Conservation (phyloP, 2,888 invertebrate genomes). For the Anticlea derivata region DNA sequence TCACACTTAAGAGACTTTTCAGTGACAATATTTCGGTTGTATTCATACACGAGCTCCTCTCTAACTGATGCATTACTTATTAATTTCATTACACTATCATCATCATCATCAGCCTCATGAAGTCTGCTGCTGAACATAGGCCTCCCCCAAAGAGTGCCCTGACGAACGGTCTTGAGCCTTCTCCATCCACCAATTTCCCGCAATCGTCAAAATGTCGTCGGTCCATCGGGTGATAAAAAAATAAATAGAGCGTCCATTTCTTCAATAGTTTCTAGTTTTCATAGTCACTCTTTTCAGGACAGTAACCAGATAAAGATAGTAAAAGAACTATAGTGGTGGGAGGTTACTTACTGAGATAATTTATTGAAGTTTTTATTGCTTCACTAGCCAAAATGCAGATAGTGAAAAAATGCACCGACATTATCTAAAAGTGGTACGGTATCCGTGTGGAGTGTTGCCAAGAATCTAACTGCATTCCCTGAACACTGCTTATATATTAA, state of each 20-base stretch:
- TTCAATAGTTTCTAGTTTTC: too few relatives aligned
- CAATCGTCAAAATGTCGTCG: too few relatives aligned
- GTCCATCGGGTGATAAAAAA: too few relatives aligned
- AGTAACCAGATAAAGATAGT: not conserved
- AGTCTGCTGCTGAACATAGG: too few relatives aligned
- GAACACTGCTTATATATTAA: slow-evolving; percentile 6
- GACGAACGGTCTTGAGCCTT: too few relatives aligned
- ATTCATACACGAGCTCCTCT: not conserved
- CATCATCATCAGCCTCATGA: too few relatives aligned
- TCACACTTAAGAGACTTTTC: not conserved
- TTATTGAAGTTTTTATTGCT: not conserved
- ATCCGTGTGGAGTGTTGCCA: slow-evolving; percentile 20
- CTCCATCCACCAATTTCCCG: too few relatives aligned
- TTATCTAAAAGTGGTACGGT: slow-evolving; percentile 3
- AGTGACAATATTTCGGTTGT: slow-evolving; percentile 6
- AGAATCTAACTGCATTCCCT: slow-evolving; percentile 21
- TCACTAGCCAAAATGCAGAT: slow-evolving; percentile 6
- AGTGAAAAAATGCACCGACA: slow-evolving; percentile 11
- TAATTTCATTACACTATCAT: not conserved
- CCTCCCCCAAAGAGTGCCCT: too few relatives aligned
- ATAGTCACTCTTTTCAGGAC: too few relatives aligned
- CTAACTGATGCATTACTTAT: not conserved
- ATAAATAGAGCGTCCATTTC: too few relatives aligned
- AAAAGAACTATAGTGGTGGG: too few relatives aligned
- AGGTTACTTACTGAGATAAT: too few relatives aligned